Evolutionary conservation across 2,797 vertebrate species (phyloP).

Genomic region (Typhlichthys subterraneus): DNA sequence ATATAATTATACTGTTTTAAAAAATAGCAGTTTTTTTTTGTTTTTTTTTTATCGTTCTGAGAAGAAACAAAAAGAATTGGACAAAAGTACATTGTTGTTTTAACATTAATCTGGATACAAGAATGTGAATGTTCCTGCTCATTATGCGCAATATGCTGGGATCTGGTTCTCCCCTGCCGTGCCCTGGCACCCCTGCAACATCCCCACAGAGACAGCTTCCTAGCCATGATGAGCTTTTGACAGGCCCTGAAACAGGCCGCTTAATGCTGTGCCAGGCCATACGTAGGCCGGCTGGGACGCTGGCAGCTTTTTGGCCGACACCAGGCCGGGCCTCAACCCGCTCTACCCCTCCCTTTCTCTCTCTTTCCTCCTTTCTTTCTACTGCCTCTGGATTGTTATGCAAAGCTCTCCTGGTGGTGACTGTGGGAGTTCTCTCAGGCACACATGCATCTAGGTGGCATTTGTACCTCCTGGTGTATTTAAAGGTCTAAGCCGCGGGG

Average conservation of each 20-base stretch:
- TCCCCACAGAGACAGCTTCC: conserved; percentile 82
- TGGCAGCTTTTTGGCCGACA: conserved; percentile 85
- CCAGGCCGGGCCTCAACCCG: conserved; percentile 65
- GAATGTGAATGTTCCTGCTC: conserved; percentile 79
- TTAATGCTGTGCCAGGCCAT: conserved; percentile 81
- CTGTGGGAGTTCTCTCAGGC: conserved; percentile 68
- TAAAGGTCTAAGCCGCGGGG: conserved; percentile 34
- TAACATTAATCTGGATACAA: conserved; percentile 78
- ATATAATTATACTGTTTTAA: conserved; percentile 2
- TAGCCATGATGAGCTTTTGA: conserved; percentile 83
- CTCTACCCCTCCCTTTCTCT: conserved; percentile 50
- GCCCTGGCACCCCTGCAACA: conserved; percentile 76
- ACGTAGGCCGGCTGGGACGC: conserved; percentile 76
- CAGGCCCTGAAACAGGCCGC: conserved; percentile 77
- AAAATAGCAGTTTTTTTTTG: background rate
- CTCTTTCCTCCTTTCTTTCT: conserved; percentile 14
- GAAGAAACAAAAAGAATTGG: conserved; percentile 35
- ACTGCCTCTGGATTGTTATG: conserved; percentile 75
- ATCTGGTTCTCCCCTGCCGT: conserved; percentile 75
- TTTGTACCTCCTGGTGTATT: conserved; percentile 50
- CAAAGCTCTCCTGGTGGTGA: conserved; percentile 70
- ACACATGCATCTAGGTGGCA: conserved; percentile 68
- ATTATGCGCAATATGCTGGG: conserved; percentile 77
- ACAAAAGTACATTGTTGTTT: conserved; percentile 76
- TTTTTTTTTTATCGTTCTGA: background rate